These are phyloP conservation scores for Eidolon dupreanum DNA, from an alignment of 2,797 vertebrate genomes.

Conservation along the genomic window DNA sequence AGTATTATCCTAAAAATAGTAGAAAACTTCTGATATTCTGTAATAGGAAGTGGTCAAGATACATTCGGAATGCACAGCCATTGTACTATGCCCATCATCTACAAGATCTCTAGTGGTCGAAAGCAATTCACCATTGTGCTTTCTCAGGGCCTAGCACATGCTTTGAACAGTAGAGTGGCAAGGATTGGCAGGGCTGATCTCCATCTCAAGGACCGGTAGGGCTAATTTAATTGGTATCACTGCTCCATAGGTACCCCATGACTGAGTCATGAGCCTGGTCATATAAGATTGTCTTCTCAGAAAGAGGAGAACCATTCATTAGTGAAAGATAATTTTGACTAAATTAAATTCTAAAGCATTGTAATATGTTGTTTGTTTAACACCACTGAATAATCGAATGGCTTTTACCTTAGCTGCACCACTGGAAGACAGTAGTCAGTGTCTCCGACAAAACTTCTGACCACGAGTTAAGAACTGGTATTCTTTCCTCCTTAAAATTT, in stretches of 20 bases:
- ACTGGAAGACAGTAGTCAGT: background rate
- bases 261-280: background rate
- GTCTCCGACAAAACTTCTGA: background rate
- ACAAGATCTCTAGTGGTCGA: background rate
- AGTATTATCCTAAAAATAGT: background rate
- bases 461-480: background rate
- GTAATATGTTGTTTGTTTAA: background rate
- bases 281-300: background rate
- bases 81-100: background rate
- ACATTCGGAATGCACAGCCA: background rate
- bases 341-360: background rate
- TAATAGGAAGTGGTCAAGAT: background rate
- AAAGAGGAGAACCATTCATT: background rate
- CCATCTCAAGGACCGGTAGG: background rate
- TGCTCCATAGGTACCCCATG: background rate
- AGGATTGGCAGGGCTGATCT: background rate
- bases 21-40: background rate
- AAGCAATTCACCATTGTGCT: accelerated
- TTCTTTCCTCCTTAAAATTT: background rate
- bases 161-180: background rate
- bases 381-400: background rate
- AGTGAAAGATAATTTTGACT: background rate
- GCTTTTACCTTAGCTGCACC: background rate
- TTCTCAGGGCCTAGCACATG: background rate
- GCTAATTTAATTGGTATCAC: background rate